Evolutionary conservation across 1,140 invertebrate species (phyloP), one percentile per base, ranked within the genome.

Genomic region (Sesamia nonagrioides): DNA sequence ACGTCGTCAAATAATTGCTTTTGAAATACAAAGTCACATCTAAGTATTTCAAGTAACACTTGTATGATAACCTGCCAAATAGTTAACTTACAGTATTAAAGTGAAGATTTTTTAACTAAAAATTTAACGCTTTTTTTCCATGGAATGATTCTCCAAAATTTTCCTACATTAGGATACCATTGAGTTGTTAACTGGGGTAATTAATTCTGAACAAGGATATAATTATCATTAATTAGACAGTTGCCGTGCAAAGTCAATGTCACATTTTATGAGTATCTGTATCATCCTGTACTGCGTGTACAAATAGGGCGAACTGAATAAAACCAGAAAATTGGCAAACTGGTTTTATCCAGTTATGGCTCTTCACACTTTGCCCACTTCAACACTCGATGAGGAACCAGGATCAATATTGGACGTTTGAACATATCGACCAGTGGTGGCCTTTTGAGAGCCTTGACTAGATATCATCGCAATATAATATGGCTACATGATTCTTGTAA

Each of bases 221-320:
- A 77, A 63, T 79, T 80, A 77, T 8, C 79, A 6, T 35, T 42
- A 8, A 79, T 61, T 17, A 73, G 71, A 79, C 8, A 63, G 69
- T 48, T 58, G 48, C 27, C 69, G 33, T 82, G 58, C 60, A 71
- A 75, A 61, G 61, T 80, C 78, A 83, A 83, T 83, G 81, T 83
- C 81, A 78, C 79, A 21, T 68, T 45, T 42, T 40, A 13, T 5
- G 13, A 78, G 72, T 52, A 77, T 66, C 13, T 73, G 15, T 9
- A 52, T 52, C 45, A 13, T 9, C 66, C 5, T 66, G 18, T 68
- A 35, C 17, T 7, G 21, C 50, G 5, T 13, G 35, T 54, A 21
- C 54, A 63, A 80, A 74, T 74, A 79, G 13, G 69, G 60, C 27
- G 37, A 42, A 63, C 61, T 66, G 61, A 42, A 42, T 42, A 13